Conservation (phyloP, 2,797 vertebrate species). For the Aeoliscus strigatus region DNA sequence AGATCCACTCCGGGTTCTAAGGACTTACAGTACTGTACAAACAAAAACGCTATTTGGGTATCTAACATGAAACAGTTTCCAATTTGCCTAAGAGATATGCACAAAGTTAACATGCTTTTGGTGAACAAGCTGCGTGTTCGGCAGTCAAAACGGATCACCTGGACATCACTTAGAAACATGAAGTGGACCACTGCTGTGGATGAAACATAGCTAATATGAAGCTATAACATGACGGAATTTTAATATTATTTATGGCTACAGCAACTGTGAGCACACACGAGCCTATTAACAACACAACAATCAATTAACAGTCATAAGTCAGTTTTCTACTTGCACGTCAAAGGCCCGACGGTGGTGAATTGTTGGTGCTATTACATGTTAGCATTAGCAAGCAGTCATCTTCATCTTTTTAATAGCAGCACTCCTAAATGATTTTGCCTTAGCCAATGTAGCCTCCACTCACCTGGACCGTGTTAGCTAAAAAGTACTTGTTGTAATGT, state of each 20-base stretch:
- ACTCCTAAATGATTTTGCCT: background rate
- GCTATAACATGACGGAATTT: background rate
- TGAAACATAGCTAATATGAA: background rate
- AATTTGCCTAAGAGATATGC: too few relatives aligned
- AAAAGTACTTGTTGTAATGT: constrained; percentile 11
- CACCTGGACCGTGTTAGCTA: background rate
- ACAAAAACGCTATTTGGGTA: background rate
- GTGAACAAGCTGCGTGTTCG: too few relatives aligned
- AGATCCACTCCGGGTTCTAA: background rate
- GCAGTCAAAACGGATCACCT: background rate
- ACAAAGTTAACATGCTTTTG: too few relatives aligned
- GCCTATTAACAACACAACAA: background rate
- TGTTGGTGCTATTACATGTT: constrained; percentile 29
- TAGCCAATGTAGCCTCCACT: constrained; percentile 1
- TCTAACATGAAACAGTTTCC: background rate
- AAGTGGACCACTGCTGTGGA: background rate
- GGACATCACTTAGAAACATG: background rate
- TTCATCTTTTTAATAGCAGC: constrained; percentile 33
- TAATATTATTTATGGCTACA: too few relatives aligned
- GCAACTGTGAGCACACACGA: background rate
- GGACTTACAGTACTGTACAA: background rate
- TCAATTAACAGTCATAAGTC: background rate
- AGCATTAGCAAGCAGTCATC: constrained; percentile 52
- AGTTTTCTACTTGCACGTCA: constrained; percentile 4
- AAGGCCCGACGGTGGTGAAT: constrained; percentile 27